Evolutionary conservation across 2,113 vertebrate genomes (phyloP), one percentile per base, ranked within the genome.

Genomic region (Eonycteris spelaea): DNA sequence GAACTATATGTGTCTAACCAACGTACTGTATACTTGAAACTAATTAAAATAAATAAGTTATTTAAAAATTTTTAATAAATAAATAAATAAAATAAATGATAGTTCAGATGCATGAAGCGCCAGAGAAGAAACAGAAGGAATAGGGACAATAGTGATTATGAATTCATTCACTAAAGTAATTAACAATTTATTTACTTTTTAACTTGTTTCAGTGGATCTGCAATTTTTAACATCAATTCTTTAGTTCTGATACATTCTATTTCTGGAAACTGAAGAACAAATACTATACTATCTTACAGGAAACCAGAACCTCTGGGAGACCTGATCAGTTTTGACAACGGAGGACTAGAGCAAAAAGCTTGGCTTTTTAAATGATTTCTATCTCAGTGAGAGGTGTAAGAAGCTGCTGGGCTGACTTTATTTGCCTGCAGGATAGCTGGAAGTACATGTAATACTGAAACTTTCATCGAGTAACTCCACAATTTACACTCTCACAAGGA

Each of bases 401-500:
- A 28, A 75, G 21, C n/a, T 71, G n/a, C 2, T 55, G 30, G 30
- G 12, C 26, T 45, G 26, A 71, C n/a, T 48, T 30, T 22, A 22
- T 12, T 86, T 35, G 21, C 28, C 73, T 51, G n/a, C 24, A 18
- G 45, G 40, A 59, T 24, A 55, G 67, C 35, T 61, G 70, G 55
- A 53, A 70, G 28, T 12, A 61, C 40, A 73, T 28, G 7, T 24
- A 24, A 84, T 83, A 48, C 7, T 73, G 22, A 78, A 55, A 82
- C 12, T 94, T 82, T 61, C 75, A 84, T 38, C 63, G 65, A 80
- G 22, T 93, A 14, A 67, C 87, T 88, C 53, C 6, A 55, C 40
- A 74, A 90, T 94, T 90, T 35, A 38, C 48, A 59, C 33, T 82
- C 28, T 26, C 45, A 90, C 74, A 48, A 67, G 22, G 74, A 92